phyloP scores from a whole-genome alignment of 2,888 invertebrate species.

The Drosophila kambysellisi region DNA sequence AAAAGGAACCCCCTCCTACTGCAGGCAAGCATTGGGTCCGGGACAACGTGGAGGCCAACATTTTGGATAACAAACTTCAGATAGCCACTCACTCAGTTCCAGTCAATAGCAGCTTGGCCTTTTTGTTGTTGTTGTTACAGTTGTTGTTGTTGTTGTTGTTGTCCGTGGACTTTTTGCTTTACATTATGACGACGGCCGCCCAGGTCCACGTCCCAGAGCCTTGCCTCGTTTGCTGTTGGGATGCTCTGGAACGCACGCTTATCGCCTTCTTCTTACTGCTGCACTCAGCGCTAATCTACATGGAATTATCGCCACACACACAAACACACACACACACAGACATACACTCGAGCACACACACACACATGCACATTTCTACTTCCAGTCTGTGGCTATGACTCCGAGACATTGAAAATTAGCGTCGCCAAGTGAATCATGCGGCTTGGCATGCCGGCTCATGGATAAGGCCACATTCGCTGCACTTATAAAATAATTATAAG shows the following conservation, averaged over 20 bases:
- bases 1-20: neutral
- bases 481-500: conserved; percentile 80
- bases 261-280: conserved; percentile 74
- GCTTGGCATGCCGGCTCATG: conserved; percentile 64
- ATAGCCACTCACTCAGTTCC: conserved; percentile 65
- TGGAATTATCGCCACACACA: conserved; percentile 71
- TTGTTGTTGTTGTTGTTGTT: conserved; percentile 21
- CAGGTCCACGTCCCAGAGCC: conserved; percentile 44
- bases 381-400: conserved; percentile 13
- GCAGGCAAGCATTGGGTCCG: conserved; percentile 23
- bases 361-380: conserved; percentile 9
- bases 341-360: neutral
- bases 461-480: conserved; percentile 76
- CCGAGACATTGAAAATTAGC: conserved; percentile 68
- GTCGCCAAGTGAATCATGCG: conserved; percentile 80
- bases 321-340: conserved; percentile 16
- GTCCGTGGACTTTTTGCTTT: conserved; percentile 42
- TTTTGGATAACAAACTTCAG: conserved; percentile 78
- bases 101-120: conserved; percentile 54
- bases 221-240: conserved; percentile 19
- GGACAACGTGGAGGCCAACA: conserved; percentile 61
- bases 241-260: conserved; percentile 69
- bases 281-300: conserved; percentile 78
- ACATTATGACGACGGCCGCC: conserved; percentile 63
- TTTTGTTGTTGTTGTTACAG: conserved; percentile 33